These are phyloP conservation scores for Nomada ferruginata DNA, from an alignment of 2,888 invertebrate species.

Conservation along the genomic window DNA sequence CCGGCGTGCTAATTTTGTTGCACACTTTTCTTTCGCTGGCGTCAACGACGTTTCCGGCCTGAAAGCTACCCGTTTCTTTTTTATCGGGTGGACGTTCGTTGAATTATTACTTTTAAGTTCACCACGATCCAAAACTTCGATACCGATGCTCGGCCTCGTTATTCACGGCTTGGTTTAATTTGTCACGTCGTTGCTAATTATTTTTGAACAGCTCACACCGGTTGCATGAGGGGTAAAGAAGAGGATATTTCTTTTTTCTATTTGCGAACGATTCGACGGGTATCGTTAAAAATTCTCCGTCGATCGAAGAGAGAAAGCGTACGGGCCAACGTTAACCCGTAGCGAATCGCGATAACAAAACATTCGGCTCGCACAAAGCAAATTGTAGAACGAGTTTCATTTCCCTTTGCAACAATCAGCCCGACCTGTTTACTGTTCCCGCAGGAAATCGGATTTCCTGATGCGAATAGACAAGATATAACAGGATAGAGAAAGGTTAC, in stretches of 20 bases:
- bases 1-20: background rate
- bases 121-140: background rate
- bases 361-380: slow-evolving; percentile 50
- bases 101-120: slow-evolving; percentile 1
- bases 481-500: slow-evolving; percentile 48
- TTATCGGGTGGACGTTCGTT: background rate
- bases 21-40: no score
- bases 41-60: background rate
- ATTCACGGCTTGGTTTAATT: background rate
- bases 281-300: background rate
- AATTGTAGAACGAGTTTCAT: slow-evolving; percentile 58
- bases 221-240: background rate
- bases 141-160: background rate
- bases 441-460: slow-evolving; percentile 74
- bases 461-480: slow-evolving; percentile 54
- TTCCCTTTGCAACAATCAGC: slow-evolving; percentile 64
- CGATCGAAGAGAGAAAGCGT: slow-evolving; percentile 15
- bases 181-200: background rate
- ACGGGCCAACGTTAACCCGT: slow-evolving; percentile 24
- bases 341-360: slow-evolving; percentile 42
- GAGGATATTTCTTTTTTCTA: background rate
- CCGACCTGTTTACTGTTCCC: slow-evolving; percentile 66
- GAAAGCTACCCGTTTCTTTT: background rate
- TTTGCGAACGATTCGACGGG: background rate
- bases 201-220: background rate